Percentiles rank a stretch among this genome's conserved stretches.
Evolutionary conservation across 2,113 vertebrate species (phyloP).

Genomic region (Alectura lathami): DNA sequence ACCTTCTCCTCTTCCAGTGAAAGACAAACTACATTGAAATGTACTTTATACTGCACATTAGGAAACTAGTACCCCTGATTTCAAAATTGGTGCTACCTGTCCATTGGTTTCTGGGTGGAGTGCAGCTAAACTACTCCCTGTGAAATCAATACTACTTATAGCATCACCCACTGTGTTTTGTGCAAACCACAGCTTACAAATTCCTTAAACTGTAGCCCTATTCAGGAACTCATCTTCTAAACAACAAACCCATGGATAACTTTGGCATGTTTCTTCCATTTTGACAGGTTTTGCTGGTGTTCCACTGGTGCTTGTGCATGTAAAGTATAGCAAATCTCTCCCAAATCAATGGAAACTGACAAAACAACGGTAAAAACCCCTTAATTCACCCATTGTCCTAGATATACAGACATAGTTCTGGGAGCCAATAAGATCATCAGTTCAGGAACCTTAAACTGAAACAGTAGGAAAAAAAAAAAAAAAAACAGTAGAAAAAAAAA

Average conservation of each 20-base stretch:
- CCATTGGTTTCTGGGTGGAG: background rate
- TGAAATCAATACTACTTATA: background rate
- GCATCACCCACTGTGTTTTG: background rate
- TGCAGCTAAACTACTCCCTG: background rate
- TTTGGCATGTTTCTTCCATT: background rate
- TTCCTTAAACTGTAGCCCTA: background rate
- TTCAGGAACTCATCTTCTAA: background rate
- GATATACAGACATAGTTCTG: background rate
- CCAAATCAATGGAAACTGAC: background rate
- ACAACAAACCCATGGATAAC: background rate
- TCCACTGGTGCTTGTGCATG: background rate
- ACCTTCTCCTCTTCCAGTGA: background rate
- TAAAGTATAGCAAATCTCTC: background rate
- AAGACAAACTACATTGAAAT: background rate
- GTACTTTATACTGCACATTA: background rate
- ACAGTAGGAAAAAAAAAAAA: background rate
- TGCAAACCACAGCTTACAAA: background rate
- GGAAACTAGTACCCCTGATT: background rate
- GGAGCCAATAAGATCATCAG: background rate
- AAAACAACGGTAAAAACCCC: rapidly evolving
- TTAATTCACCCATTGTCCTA: background rate
- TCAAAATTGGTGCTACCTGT: background rate
- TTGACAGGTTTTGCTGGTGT: background rate
- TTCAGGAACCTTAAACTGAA: background rate
- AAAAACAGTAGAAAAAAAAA: background rate